phyloP scores from a whole-genome alignment of 2,797 vertebrate genomes.

The Arctocebus calabarensis region DNA sequence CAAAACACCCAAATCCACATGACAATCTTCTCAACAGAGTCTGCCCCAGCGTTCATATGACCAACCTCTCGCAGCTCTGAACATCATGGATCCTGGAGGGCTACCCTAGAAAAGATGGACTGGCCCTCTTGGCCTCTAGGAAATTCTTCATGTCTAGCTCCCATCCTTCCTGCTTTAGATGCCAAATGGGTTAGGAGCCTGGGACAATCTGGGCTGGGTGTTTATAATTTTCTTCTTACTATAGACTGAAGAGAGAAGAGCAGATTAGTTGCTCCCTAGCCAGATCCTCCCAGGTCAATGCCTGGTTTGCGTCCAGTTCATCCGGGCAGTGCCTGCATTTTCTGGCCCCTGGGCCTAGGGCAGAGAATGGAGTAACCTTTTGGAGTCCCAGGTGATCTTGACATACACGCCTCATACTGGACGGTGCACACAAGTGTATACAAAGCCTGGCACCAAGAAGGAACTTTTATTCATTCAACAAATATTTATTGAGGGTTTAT shows the following conservation, averaged over 20 bases:
- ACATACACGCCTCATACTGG: neutral
- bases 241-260: neutral
- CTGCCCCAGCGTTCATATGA: neutral
- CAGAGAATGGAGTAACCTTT: neutral
- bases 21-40: neutral
- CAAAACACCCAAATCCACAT: constrained; percentile 18
- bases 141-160: constrained; percentile 36
- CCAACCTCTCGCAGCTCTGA: neutral
- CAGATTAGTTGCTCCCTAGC: neutral
- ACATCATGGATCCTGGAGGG: neutral
- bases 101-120: neutral
- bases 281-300: neutral
- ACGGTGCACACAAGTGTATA: neutral
- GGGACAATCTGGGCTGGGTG: neutral
- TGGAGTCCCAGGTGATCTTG: neutral
- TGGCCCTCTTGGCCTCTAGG: neutral
- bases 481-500: constrained; percentile 41
- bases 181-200: neutral
- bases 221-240: constrained; percentile 31
- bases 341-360: neutral
- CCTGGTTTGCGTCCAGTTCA: neutral
- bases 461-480: neutral
- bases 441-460: neutral
- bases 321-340: neutral
- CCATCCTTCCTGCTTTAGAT: constrained; percentile 37